Evolutionary conservation across 1,140 invertebrate species (phyloP).

Genomic region (Ptiloglossa arizonensis): DNA sequence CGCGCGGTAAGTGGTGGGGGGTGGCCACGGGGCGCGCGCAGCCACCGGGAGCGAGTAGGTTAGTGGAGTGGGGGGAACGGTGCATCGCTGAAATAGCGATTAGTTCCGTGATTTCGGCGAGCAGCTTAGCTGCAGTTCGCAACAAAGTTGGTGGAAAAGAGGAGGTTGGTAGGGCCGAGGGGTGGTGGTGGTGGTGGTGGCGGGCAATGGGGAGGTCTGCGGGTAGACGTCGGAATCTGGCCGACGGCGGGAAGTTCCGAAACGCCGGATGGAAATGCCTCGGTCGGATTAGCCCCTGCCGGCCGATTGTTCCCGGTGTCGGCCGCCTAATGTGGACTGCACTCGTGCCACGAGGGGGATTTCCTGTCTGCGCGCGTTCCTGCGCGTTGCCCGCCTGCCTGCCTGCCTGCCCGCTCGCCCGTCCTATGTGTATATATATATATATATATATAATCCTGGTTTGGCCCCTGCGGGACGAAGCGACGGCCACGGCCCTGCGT

Average conservation of each 20-base stretch:
- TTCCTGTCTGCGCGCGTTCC: conserved; percentile 57
- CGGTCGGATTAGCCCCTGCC: conserved; percentile 63
- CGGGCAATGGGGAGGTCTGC: neutral
- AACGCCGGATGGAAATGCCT: conserved; percentile 66
- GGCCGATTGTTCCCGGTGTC: conserved; percentile 55
- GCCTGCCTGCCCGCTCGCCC: no score
- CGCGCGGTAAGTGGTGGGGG: neutral
- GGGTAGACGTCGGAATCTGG: conserved; percentile 55
- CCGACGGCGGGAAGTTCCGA: conserved; percentile 57
- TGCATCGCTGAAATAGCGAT: conserved; percentile 68
- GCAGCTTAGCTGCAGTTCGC: conserved; percentile 47
- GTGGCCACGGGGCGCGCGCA: neutral
- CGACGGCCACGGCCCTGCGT: conserved; percentile 17
- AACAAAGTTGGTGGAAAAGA: conserved; percentile 59
- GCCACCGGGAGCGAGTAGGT: no score
- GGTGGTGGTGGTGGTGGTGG: neutral
- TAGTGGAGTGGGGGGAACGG: no score
- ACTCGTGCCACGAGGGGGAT: conserved; percentile 49
- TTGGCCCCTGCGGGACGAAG: neutral
- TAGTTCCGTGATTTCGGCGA: conserved; percentile 51
- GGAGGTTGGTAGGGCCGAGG: no score
- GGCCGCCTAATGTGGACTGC: conserved; percentile 55
- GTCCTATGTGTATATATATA: no score
- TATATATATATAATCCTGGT: conserved; percentile 23
- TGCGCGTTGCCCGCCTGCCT: conserved; percentile 1